phyloP scores from a whole-genome alignment of 2,888 invertebrate species.

The Himalopsyche tibetana region DNA sequence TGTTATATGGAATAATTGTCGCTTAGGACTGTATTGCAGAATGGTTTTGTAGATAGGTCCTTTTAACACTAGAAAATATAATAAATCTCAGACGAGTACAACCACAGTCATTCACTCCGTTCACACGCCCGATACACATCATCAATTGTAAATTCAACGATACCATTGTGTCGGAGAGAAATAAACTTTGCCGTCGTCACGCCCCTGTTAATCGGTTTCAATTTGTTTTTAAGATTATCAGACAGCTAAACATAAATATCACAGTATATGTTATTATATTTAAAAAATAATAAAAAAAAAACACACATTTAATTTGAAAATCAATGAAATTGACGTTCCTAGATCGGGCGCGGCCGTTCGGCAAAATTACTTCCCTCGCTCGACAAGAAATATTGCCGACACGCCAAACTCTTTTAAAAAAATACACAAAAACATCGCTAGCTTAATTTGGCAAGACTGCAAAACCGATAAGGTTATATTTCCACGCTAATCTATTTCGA shows the following conservation, averaged over 20 bases:
- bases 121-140: neutral
- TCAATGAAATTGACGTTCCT: conserved; percentile 6
- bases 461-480: too few species aligned
- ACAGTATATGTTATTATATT: conserved; percentile 23
- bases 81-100: neutral
- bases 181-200: neutral
- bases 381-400: neutral
- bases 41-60: too few species aligned
- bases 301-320: conserved; percentile 25
- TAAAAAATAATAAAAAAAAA: conserved; percentile 10
- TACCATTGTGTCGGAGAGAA: neutral
- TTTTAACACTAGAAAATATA: too few species aligned
- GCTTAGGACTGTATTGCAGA: too few species aligned
- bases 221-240: conserved; percentile 14
- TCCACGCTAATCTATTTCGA: too few species aligned
- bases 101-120: neutral
- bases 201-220: neutral
- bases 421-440: too few species aligned
- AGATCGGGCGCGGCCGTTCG: neutral
- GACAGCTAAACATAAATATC: conserved; percentile 22
- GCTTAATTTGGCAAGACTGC: too few species aligned
- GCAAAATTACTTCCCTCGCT: conserved; percentile 8
- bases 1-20: too few species aligned
- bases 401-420: too few species aligned
- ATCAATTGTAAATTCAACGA: neutral